Percentiles rank a stretch among this genome's conserved stretches.
Conservation (phyloP, 2,888 invertebrate species). For the Oegoconia quadripuncta region DNA sequence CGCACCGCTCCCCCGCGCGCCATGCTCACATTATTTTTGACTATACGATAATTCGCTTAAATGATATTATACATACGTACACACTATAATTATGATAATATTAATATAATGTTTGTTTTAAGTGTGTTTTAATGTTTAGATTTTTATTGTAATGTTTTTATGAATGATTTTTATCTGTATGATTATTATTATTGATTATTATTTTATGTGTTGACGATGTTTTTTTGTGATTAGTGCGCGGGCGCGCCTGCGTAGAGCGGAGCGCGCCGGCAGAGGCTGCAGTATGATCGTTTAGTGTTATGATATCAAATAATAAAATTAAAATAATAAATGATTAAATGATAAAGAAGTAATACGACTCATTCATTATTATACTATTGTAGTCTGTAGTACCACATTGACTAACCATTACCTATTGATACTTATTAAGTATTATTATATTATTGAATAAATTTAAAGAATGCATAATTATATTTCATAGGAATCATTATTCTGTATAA, state of each 20-base stretch:
- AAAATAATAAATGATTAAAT: conserved; percentile 65
- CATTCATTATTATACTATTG: conserved; percentile 75
- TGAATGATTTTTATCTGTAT: conserved; percentile 79
- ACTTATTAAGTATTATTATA: conserved; percentile 79
- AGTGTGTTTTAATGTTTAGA: conserved; percentile 80
- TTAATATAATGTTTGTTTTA: conserved; percentile 80
- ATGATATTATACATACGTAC: conserved; percentile 78
- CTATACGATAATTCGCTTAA: conserved; percentile 78
- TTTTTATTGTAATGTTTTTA: conserved; percentile 80
- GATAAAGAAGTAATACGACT: conserved; percentile 73
- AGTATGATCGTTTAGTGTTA: conserved; percentile 71
- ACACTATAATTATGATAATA: conserved; percentile 78
- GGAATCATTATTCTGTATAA: conserved; percentile 81
- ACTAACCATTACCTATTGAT: conserved; percentile 79
- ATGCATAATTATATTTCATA: conserved; percentile 81
- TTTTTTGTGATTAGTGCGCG: conserved; percentile 72
- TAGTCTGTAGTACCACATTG: conserved; percentile 76
- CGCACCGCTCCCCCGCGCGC: conserved; percentile 54
- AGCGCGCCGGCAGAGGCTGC: conserved; percentile 65
- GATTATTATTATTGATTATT: conserved; percentile 79
- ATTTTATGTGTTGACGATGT: conserved; percentile 79
- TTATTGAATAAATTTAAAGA: conserved; percentile 79
- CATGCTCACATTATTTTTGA: conserved; percentile 76
- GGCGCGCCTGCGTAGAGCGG: conserved; percentile 17
- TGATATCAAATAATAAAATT: conserved; percentile 69